Evolutionary conservation across 1,140 invertebrate genomes (phyloP).

Genomic region (Caenorhabditis brenneri): DNA sequence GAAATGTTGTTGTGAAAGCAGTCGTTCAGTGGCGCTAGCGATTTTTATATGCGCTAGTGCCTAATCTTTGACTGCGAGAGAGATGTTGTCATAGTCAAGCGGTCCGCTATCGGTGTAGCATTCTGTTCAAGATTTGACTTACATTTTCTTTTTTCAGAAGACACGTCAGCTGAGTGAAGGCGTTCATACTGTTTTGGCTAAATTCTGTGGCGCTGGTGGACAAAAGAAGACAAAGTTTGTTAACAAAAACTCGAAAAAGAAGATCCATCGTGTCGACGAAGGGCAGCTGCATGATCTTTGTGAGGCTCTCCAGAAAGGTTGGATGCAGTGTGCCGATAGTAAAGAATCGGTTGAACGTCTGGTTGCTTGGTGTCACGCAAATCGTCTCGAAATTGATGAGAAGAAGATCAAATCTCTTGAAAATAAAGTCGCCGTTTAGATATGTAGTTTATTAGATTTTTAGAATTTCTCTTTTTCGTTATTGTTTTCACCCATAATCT

Average conservation of each 20-base stretch:
- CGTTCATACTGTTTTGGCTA: background rate
- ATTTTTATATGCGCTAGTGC: background rate
- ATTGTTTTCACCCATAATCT: background rate
- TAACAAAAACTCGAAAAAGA: background rate
- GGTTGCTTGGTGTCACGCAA: background rate
- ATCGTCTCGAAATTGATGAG: slow-evolving; percentile 30
- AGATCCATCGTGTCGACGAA: slow-evolving; percentile 11
- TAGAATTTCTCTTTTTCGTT: background rate
- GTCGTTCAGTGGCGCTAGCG: slow-evolving; percentile 33
- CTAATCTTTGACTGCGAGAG: slow-evolving; percentile 34
- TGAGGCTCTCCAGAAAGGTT: background rate
- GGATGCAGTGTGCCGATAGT: background rate
- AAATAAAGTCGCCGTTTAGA: background rate
- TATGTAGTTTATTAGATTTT: background rate
- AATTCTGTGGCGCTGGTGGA: slow-evolving; percentile 15
- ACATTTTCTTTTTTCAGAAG: slow-evolving; percentile 29
- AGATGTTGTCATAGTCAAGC: slow-evolving; percentile 13
- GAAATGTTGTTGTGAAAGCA: background rate
- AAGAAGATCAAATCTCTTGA: background rate
- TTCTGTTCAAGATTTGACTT: slow-evolving; percentile 39
- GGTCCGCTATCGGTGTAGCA: slow-evolving; percentile 39
- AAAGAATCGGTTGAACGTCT: slow-evolving; percentile 2
- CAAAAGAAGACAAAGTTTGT: slow-evolving; percentile 1
- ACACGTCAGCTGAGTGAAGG: background rate
- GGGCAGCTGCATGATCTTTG: background rate